These are phyloP conservation scores for Agrotis clavis DNA, from an alignment of 2,888 invertebrate genomes.

Conservation along the genomic window DNA sequence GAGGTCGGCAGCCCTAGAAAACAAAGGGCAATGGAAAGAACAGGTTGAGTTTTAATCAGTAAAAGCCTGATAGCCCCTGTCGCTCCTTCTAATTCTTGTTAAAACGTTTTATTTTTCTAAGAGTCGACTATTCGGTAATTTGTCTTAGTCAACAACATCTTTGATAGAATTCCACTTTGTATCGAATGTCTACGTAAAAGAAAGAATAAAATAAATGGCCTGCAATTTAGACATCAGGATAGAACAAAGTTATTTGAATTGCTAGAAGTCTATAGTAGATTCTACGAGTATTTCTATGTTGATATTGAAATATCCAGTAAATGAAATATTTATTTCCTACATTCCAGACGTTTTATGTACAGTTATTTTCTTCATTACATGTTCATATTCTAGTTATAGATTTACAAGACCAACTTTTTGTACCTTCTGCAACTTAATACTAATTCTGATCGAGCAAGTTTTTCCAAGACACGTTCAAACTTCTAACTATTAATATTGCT, in stretches of 20 bases:
- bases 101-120: too few relatives aligned
- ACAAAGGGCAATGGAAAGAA: too few relatives aligned
- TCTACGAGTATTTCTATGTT: background rate
- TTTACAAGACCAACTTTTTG: background rate
- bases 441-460: slow-evolving; percentile 19
- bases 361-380: too few relatives aligned
- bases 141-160: too few relatives aligned
- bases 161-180: background rate
- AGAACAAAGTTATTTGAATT: background rate
- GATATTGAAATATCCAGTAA: background rate
- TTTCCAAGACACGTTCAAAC: slow-evolving; percentile 18
- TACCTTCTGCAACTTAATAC: background rate
- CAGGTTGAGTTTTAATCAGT: too few relatives aligned
- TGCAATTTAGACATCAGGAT: background rate
- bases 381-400: background rate
- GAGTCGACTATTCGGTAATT: too few relatives aligned
- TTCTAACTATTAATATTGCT: slow-evolving; percentile 44
- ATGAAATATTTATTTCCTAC: background rate
- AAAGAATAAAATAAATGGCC: background rate
- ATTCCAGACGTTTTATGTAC: background rate
- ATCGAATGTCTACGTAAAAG: too few relatives aligned
- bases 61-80: too few relatives aligned
- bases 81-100: too few relatives aligned
- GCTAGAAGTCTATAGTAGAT: slow-evolving; percentile 3
- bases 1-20: too few relatives aligned